Evolutionary conservation across 2,888 invertebrate species (phyloP), one percentile per base, ranked within the genome.

Genomic region (Sarcophaga caerulescens): DNA sequence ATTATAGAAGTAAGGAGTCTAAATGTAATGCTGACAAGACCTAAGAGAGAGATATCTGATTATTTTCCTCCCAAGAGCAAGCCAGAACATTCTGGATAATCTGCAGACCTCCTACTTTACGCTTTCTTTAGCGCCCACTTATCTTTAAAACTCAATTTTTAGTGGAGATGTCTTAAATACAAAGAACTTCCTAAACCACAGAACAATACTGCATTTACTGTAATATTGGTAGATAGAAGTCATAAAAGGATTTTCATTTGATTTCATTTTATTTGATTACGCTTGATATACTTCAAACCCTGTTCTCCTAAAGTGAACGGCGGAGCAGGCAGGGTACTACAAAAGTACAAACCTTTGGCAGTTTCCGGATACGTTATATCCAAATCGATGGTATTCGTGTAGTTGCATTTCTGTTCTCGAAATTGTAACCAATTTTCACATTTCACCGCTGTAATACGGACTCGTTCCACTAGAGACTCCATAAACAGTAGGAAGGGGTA

Each of bases 401-500:
- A 91, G 74, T 89, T 89, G 76, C 91, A 91, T 21, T 89, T 88
- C 11, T 89, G 87, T 52, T 89, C 89, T 23, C 90, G 87, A 81
- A 91, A 91, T 70, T 90, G 89, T 71, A 89, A 85, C 92, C 92
- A 91, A 73, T 84, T 92, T n/a, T 91, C 90, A 74, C 91, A 91
- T 45, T 91, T 90, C 35, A 90, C 91, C 1, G 92, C 91, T 0
- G 92, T 89, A 71, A 91, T 91, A 88, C 89, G 89, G 3, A 91
- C 91, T 10, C 89, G 86, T 78, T 91, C 92, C 21, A 92, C 88
- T 14, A 92, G 88, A 0, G 92, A 90, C 86, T 92, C 92, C 89
- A 92, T 91, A 76, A 92, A 92, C 2, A 92, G 80, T 3, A 91
- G 83, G 76, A 92, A 92, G 0, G 92, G 90, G 66, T 92, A 92